phyloP scores from a whole-genome alignment of 1,140 invertebrate genomes.

The Brevipalpus yothersi region DNA sequence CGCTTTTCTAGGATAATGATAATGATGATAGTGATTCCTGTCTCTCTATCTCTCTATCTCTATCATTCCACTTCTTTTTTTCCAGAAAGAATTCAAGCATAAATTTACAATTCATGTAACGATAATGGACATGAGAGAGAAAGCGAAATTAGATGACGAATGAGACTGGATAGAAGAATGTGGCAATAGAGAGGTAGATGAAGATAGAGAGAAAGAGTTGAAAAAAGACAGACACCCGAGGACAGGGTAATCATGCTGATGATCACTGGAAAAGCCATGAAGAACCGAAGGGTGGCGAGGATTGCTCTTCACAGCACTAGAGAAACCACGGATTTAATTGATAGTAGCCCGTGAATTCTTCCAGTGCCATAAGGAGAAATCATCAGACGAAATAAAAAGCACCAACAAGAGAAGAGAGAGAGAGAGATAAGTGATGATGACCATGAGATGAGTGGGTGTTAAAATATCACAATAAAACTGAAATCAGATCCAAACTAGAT shows the following conservation, averaged over 20 bases:
- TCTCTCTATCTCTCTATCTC: too few species aligned
- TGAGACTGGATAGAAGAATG: neutral
- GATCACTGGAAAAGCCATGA: neutral
- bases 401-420: neutral
- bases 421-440: neutral
- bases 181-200: neutral
- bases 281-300: neutral
- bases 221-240: neutral
- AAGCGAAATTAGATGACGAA: neutral
- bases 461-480: too few species aligned
- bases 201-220: neutral
- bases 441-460: too few species aligned
- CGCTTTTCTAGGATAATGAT: too few species aligned
- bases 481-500: too few species aligned
- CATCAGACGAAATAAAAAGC: neutral
- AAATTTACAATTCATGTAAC: neutral
- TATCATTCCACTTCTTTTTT: too few species aligned
- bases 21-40: too few species aligned
- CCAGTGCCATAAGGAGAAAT: constrained; percentile 14
- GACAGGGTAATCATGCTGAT: neutral
- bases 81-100: neutral
- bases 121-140: neutral
- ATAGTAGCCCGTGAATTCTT: constrained; percentile 14
- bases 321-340: constrained; percentile 1
- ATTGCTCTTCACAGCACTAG: constrained; percentile 3